These are phyloP conservation scores for Portunus trituberculatus DNA, from an alignment of 1,140 invertebrate genomes.

Conservation along the genomic window DNA sequence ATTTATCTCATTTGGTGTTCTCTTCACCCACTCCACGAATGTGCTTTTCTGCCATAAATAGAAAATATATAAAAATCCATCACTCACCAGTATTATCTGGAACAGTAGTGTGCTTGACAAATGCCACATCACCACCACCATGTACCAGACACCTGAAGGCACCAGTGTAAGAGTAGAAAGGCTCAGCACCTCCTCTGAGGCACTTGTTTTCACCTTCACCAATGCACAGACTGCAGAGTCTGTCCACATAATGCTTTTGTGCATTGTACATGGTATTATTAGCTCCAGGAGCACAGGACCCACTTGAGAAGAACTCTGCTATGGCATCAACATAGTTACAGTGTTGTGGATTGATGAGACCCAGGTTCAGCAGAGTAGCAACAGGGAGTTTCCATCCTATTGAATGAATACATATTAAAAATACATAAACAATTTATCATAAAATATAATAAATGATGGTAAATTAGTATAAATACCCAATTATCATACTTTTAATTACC, in stretches of 20 bases:
- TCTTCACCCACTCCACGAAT: neutral
- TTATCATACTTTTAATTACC: neutral
- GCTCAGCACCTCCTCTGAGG: constrained; percentile 82
- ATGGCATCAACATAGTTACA: constrained; percentile 84
- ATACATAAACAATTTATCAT: neutral
- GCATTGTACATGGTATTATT: constrained; percentile 81
- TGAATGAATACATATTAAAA: neutral
- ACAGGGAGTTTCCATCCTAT: constrained; percentile 83
- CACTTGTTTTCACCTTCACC: constrained; percentile 48
- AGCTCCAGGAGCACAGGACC: constrained; percentile 84
- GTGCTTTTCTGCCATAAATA: neutral
- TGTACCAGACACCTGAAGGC: constrained; percentile 96
- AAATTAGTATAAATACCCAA: neutral
- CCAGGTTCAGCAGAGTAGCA: constrained; percentile 80
- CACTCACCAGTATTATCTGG: constrained; percentile 85
- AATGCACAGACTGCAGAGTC: constrained; percentile 69
- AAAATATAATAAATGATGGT: constrained; percentile 16
- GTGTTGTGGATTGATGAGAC: constrained; percentile 80
- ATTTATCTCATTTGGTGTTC: too few relatives aligned
- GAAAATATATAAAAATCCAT: neutral
- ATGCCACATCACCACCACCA: constrained; percentile 97
- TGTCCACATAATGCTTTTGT: constrained; percentile 80
- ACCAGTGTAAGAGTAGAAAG: constrained; percentile 92
- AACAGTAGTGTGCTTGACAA: constrained; percentile 95
- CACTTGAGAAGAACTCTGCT: constrained; percentile 83